Percentiles rank a stretch among this genome's conserved stretches.
Evolutionary conservation across 2,888 invertebrate genomes (phyloP).

Genomic region (Limnephilus marmoratus): DNA sequence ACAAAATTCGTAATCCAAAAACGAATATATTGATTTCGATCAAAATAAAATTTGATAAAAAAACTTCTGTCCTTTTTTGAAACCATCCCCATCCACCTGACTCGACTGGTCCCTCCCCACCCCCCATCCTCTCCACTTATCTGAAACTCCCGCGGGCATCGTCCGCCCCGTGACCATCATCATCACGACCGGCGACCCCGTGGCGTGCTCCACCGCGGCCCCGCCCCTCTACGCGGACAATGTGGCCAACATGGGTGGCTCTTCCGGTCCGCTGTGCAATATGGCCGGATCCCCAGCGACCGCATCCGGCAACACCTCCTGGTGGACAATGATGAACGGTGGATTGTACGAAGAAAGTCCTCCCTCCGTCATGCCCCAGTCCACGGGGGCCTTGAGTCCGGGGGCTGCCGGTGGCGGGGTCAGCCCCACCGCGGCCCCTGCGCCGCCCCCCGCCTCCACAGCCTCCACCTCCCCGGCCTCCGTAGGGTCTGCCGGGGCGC

Average conservation of each 20-base stretch:
- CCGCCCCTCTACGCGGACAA: constrained; percentile 90
- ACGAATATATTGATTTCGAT: neutral
- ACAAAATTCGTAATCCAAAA: neutral
- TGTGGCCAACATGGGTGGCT: constrained; percentile 82
- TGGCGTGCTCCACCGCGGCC: constrained; percentile 89
- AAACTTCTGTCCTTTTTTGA: constrained; percentile 13
- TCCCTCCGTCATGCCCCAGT: constrained; percentile 72
- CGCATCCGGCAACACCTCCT: constrained; percentile 90
- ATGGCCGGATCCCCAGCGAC: constrained; percentile 86
- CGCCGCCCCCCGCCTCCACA: constrained; percentile 82
- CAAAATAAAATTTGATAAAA: constrained; percentile 35
- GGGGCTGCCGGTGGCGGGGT: constrained; percentile 67
- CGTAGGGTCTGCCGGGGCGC: constrained; percentile 82
- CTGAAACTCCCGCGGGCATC: constrained; percentile 51
- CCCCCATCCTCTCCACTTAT: constrained; percentile 67
- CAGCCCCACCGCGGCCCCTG: constrained; percentile 76
- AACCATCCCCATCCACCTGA: constrained; percentile 72
- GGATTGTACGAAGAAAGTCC: constrained; percentile 86
- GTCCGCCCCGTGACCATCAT: constrained; percentile 69
- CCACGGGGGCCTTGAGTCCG: constrained; percentile 70
- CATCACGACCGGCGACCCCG: constrained; percentile 83
- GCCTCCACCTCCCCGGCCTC: constrained; percentile 78
- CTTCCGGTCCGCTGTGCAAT: constrained; percentile 81
- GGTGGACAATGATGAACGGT: constrained; percentile 92
- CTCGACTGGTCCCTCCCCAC: constrained; percentile 70